Evolutionary conservation across 2,113 vertebrate species (phyloP), one percentile per base, ranked within the genome.

Genomic region (Ctenomys sociabilis): DNA sequence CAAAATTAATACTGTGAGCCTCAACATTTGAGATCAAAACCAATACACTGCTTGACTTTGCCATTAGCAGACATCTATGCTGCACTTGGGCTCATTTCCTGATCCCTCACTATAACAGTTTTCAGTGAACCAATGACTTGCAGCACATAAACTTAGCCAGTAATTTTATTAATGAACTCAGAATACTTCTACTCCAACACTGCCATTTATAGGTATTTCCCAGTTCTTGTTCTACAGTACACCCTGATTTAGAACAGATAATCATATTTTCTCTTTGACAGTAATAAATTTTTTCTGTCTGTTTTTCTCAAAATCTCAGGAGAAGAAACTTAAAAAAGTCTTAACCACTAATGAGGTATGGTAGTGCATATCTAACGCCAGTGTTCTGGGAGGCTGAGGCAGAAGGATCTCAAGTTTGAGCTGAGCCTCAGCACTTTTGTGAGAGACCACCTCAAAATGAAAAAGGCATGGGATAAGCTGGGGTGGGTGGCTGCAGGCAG

Each of bases 241-340:
- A 80, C 43, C 7, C 59, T 95, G 61, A n/a, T 92, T 93, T 91
- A 52, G 59, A 89, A 95, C 63, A 92, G 66, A 64, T 8, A 54
- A 45, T 63, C 59, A 13, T 32, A 75, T 24, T 94, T 92, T 95
- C 81, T 64, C 32, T n/a, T 78, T 57, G 81, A 70, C 35, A 87
- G 13, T 63, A 90, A 54, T 64, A 45, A 59, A 73, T 89, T 93
- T 91, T 83, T 95, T 82, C 85, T 59, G n/a, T 61, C 32, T 54
- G 35, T 93, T 88, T 96, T 73, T 78, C 80, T 90, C 72, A 94
- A 96, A 95, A 96, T 40, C 87, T 91, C 54, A 92, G 93, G 49
- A 97, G 80, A 96, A 88, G 57, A 93, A 43, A 91, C 13, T 54
- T 93, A 93, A 87, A 90, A 93, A 84, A 86, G n/a, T 49, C 43